Conservation (phyloP, 2,888 invertebrate species). For the Harpagoxenus sublaevis region DNA sequence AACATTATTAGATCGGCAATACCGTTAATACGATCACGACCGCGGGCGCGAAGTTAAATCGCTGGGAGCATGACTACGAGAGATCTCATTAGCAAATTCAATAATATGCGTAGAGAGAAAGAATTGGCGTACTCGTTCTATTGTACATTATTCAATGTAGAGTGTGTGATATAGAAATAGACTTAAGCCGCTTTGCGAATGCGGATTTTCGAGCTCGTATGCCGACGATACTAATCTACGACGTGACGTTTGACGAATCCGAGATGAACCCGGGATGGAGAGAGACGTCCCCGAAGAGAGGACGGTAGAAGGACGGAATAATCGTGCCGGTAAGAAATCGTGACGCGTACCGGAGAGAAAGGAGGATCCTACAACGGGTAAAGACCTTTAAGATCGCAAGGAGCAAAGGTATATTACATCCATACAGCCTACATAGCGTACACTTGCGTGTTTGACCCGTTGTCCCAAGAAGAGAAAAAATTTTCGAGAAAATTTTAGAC, state of each 20-base stretch:
- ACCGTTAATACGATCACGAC: slow-evolving; percentile 51
- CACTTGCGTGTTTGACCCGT: slow-evolving; percentile 52
- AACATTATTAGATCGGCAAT: slow-evolving; percentile 45
- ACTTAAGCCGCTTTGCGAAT: slow-evolving; percentile 29
- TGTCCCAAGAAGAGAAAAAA: slow-evolving; percentile 54
- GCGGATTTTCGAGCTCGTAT: slow-evolving; percentile 14
- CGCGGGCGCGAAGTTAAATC: slow-evolving; percentile 30
- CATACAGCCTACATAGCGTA: slow-evolving; percentile 63
- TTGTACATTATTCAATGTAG: slow-evolving; percentile 11
- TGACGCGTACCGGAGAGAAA: slow-evolving; percentile 81
- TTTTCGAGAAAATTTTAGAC: slow-evolving; percentile 49
- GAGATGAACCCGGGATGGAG: slow-evolving; percentile 23
- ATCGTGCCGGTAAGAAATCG: slow-evolving; percentile 76
- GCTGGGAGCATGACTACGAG: slow-evolving; percentile 40
- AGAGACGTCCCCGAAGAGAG: slow-evolving; percentile 53
- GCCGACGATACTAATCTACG: slow-evolving; percentile 18
- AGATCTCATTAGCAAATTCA: slow-evolving; percentile 45
- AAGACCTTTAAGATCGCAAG: slow-evolving; percentile 79
- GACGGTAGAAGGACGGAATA: slow-evolving; percentile 72
- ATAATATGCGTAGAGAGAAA: slow-evolving; percentile 26
- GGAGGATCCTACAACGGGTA: slow-evolving; percentile 80
- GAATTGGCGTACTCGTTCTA: neutral
- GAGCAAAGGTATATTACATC: slow-evolving; percentile 62
- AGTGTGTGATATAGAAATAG: neutral
- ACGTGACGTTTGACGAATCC: slow-evolving; percentile 36